Conservation (phyloP, 2,888 invertebrate species). For the Timema podura region DNA sequence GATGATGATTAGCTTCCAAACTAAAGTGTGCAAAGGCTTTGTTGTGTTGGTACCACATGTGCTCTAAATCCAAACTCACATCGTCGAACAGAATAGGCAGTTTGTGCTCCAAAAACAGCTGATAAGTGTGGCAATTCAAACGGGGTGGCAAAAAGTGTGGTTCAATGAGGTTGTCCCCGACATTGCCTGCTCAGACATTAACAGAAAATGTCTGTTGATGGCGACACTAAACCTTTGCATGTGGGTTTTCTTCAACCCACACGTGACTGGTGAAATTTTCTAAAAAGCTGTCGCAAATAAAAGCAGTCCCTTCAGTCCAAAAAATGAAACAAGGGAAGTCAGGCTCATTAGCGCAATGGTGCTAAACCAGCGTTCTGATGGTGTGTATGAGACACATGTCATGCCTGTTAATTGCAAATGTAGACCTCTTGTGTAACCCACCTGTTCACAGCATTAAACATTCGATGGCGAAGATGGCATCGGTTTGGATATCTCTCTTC, state of each 20-base stretch:
- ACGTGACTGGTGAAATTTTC: neutral
- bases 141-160: neutral
- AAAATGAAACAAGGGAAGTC: neutral
- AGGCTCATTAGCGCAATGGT: neutral
- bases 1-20: neutral
- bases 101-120: no score
- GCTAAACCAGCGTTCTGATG: neutral
- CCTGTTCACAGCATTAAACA: neutral
- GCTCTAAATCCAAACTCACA: neutral
- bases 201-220: slow-evolving; percentile 6
- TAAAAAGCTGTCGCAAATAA: no score
- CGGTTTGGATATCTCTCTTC: slow-evolving; percentile 7
- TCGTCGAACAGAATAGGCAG: neutral
- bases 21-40: neutral
- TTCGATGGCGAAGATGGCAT: neutral
- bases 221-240: neutral
- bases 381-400: neutral
- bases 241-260: neutral
- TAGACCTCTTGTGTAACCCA: neutral
- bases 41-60: neutral
- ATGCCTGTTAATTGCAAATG: neutral
- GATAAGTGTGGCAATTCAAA: neutral
- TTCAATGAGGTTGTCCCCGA: slow-evolving; percentile 7
- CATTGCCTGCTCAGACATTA: slow-evolving; percentile 2
- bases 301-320: neutral